Evolutionary conservation across 2,797 vertebrate genomes (phyloP).

Genomic region (Tenualosa thibaudeaui): DNA sequence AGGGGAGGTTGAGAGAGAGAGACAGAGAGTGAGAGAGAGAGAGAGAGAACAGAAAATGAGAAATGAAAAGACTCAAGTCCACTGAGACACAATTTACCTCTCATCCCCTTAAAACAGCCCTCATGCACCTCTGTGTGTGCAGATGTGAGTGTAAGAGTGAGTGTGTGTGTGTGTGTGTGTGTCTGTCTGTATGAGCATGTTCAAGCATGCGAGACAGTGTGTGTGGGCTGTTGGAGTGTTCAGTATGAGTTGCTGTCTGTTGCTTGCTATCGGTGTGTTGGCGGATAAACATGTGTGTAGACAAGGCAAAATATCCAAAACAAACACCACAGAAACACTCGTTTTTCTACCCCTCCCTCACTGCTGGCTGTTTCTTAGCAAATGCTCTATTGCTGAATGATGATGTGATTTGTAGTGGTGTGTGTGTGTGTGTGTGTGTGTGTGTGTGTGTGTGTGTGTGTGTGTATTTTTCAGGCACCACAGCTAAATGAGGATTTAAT

Average conservation of each 20-base stretch:
- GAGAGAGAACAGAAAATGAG: conserved; percentile 5
- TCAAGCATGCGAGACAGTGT: conserved; percentile 11
- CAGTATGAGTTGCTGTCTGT: conserved; percentile 1
- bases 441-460: not conserved
- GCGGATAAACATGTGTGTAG: conserved; percentile 23
- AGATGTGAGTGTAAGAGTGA: not conserved
- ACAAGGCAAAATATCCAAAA: conserved; percentile 17
- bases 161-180: conserved; percentile 3
- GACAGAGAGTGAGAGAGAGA: not conserved
- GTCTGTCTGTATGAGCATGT: conserved; percentile 42
- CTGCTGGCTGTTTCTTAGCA: not conserved
- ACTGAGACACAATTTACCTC: conserved; percentile 20
- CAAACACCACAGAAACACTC: conserved; percentile 1
- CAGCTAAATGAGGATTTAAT: conserved; percentile 21
- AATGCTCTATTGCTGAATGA: not conserved
- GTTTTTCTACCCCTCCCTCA: not conserved
- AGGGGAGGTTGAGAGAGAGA: not conserved
- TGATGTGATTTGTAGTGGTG: not conserved
- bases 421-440: not conserved
- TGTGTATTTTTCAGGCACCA: conserved; percentile 5
- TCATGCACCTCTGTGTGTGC: conserved; percentile 3
- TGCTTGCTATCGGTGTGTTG: conserved; percentile 29
- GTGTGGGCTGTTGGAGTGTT: conserved; percentile 29
- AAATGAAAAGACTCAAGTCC: conserved; percentile 14
- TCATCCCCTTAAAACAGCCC: conserved; percentile 16